Evolutionary conservation across 1,140 invertebrate species (phyloP), one percentile per base, ranked within the genome.

Genomic region (Oncopodura yosiiana): DNA sequence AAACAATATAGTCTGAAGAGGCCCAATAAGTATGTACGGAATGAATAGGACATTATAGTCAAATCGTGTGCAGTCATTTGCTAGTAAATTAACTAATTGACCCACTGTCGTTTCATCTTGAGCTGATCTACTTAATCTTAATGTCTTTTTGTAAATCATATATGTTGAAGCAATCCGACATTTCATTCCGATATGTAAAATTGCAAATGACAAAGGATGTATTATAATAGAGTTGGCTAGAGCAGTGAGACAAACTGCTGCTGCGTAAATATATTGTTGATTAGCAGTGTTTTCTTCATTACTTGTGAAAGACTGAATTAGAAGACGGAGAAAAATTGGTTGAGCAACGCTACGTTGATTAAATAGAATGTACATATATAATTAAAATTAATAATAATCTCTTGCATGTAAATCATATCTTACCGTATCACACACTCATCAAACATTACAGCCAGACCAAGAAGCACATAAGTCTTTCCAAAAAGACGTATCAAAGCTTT

Each of bases 111-210:
- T 43, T 19, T 49, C 29, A 27, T 49, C 19, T 23, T 30, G 30
- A 14, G 53, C 27, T 3, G 26, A 21, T 49, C 49, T 45, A 49
- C 53, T 49, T 12, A 49, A 24, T 26, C 24, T 12, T 14, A 37
- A 41, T n/a, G 53, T 45, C 53, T 55, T 26, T 21, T 43, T 43
- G 14, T 21, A 24, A 1, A 43, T 81, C 29, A 90, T 71, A 0
- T 84, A 82, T 62, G 81, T 83, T 66, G 82, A 81, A 3, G 84
- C 81, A 36, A 89, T 76, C 56, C 85, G 75, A 59, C 87, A 78
- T 70, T 85, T 82, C 78, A 90, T 83, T 27, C 86, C 86, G 60
- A 83, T 74, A 62, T 85, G 81, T n/a, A 49, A 38, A 23, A 54
- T 23, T 5, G 26, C 51, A 46, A 63, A 63, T 8, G 53, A 41